Percentiles rank a stretch among this genome's conserved stretches.
These are phyloP conservation scores for Parascotia fuliginaria DNA, from an alignment of 2,888 invertebrate species.

Conservation along the genomic window DNA sequence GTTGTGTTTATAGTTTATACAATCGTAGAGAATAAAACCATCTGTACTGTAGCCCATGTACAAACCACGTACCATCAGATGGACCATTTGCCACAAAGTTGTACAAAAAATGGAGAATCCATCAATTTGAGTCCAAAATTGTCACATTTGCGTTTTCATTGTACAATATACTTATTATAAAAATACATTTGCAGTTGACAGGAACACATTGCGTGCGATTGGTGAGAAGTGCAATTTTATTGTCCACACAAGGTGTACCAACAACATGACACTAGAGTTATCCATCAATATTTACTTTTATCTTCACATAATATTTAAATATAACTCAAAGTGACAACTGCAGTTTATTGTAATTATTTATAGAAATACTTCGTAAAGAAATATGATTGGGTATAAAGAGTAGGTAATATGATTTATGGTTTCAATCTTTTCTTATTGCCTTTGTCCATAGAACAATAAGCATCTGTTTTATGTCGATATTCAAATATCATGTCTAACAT, in stretches of 20 bases:
- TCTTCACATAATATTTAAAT: conserved; percentile 40
- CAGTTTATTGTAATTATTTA: conserved; percentile 20
- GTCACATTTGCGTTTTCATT: conserved; percentile 8
- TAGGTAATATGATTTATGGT: conserved; percentile 1
- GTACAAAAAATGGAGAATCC: too few relatives aligned
- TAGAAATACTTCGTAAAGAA: background rate
- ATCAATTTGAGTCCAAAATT: background rate
- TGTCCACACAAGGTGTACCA: conserved; percentile 46
- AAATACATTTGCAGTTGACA: conserved; percentile 61
- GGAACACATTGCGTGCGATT: conserved; percentile 65
- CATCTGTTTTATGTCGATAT: too few relatives aligned
- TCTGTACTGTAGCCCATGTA: too few relatives aligned
- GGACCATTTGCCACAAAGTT: too few relatives aligned
- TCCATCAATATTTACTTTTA: conserved; percentile 54
- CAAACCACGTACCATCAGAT: too few relatives aligned
- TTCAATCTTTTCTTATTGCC: too few relatives aligned
- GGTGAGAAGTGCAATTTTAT: conserved; percentile 43
- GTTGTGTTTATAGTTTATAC: too few relatives aligned
- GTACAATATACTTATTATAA: conserved; percentile 22
- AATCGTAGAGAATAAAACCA: too few relatives aligned
- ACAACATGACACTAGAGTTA: conserved; percentile 39
- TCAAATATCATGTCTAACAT: too few relatives aligned
- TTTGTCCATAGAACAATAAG: too few relatives aligned
- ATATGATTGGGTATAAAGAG: background rate
- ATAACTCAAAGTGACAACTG: conserved; percentile 32